A percentile compares a stretch with the other conserved stretches of the same genome.
Conservation (phyloP, 2,888 invertebrate genomes). For the Cataglyphis altisquamis region DNA sequence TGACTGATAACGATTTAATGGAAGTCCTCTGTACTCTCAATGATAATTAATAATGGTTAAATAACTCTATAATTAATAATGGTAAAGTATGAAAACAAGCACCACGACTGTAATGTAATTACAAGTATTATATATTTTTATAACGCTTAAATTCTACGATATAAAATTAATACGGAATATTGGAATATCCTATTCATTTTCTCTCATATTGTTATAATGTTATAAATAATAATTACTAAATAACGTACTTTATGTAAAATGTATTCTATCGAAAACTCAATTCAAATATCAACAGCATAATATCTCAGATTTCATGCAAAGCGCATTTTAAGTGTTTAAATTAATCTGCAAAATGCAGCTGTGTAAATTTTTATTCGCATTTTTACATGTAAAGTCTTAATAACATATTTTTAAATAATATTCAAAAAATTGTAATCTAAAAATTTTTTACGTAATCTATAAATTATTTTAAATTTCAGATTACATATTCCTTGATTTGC, state of each 20-base stretch:
- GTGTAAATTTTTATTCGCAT: not conserved
- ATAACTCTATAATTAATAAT: slow-evolving; percentile 27
- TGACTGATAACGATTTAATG: slow-evolving; percentile 13
- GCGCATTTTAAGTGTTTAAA: not conserved
- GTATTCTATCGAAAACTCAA: slow-evolving; percentile 20
- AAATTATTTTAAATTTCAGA: not conserved
- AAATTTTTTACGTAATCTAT: not conserved
- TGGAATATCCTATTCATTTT: slow-evolving; percentile 17
- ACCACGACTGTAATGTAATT: not conserved
- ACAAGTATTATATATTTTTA: slow-evolving; percentile 18
- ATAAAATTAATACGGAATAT: slow-evolving; percentile 14
- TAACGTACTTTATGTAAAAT: slow-evolving; percentile 11
- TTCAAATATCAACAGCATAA: slow-evolving; percentile 28
- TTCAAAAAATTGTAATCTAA: not conserved
- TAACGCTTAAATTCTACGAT: slow-evolving; percentile 35
- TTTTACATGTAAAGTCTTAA: not conserved
- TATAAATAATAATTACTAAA: slow-evolving; percentile 31
- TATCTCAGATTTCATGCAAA: slow-evolving; percentile 23
- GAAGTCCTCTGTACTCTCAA: slow-evolving; percentile 28
- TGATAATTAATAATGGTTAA: slow-evolving; percentile 30
- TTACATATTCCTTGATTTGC: not conserved
- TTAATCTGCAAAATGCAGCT: not conserved
- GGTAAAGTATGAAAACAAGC: slow-evolving; percentile 19
- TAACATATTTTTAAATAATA: not conserved
- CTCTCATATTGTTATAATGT: slow-evolving; percentile 25